phyloP scores from a whole-genome alignment of 2,113 vertebrate genomes.

The Bubo scandiacus region DNA sequence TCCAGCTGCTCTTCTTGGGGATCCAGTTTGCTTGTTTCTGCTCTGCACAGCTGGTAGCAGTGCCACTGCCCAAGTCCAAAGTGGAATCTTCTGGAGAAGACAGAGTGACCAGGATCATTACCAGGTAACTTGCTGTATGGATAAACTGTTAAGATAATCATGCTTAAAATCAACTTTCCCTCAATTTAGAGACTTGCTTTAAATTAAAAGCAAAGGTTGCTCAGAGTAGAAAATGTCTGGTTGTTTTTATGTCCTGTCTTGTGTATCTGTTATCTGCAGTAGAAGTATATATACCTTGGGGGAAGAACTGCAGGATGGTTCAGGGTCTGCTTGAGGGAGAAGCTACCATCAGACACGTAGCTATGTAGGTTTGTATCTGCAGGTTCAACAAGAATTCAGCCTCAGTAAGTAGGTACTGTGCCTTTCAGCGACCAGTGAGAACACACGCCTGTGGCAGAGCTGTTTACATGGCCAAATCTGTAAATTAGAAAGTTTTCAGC shows the following conservation, averaged over 20 bases:
- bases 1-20: background rate
- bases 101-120: background rate
- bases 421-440: background rate
- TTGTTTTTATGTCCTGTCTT: background rate
- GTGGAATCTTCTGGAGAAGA: background rate
- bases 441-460: background rate
- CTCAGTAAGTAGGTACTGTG: background rate
- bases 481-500: background rate
- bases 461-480: background rate
- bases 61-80: background rate
- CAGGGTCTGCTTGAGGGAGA: background rate
- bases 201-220: background rate
- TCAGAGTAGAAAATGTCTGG: background rate
- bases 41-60: background rate
- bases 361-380: background rate
- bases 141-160: background rate
- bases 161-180: background rate
- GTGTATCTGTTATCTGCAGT: background rate
- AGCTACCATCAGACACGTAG: background rate
- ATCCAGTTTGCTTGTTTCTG: background rate
- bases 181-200: background rate
- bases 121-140: background rate
- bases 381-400: background rate
- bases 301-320: background rate
- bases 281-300: background rate